phyloP scores from a whole-genome alignment of 2,888 invertebrate species.

The Itoplectis maculator region DNA sequence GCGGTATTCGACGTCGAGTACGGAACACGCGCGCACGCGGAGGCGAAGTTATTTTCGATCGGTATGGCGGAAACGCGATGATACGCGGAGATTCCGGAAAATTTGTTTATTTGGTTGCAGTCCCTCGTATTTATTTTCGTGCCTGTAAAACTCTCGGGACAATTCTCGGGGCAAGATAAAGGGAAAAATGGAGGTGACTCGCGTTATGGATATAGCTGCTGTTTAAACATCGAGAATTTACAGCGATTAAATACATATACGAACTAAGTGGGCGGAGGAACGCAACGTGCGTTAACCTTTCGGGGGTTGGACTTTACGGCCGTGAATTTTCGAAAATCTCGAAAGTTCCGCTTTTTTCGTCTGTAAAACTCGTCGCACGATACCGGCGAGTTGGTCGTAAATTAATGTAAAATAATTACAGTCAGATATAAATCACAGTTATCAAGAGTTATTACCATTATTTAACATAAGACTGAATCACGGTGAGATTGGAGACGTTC shows the following conservation, averaged over 20 bases:
- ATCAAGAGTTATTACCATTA: too few species aligned
- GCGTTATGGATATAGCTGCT: slow-evolving; percentile 43
- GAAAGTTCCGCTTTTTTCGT: not conserved
- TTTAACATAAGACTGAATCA: too few species aligned
- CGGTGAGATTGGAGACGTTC: too few species aligned
- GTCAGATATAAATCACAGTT: too few species aligned
- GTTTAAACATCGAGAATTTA: slow-evolving; percentile 51
- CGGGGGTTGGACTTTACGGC: not conserved
- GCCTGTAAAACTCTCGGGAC: slow-evolving; percentile 47
- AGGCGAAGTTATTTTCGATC: slow-evolving; percentile 41
- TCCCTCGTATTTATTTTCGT: slow-evolving; percentile 47
- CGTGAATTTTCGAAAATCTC: not conserved
- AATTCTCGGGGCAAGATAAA: slow-evolving; percentile 36
- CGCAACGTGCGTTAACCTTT: not conserved
- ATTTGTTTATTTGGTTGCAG: slow-evolving; percentile 47
- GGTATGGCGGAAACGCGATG: slow-evolving; percentile 31
- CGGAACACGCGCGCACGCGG: not conserved
- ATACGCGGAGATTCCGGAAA: slow-evolving; percentile 33
- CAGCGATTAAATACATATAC: slow-evolving; percentile 45
- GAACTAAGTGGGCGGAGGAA: slow-evolving; percentile 27
- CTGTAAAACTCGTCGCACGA: too few species aligned
- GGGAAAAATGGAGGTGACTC: not conserved
- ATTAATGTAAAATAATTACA: too few species aligned
- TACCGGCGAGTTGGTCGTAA: too few species aligned
- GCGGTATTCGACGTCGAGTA: not conserved